These are phyloP conservation scores for Accipiter virgatus DNA, from an alignment of 2,113 vertebrate genomes.

Conservation along the genomic window DNA sequence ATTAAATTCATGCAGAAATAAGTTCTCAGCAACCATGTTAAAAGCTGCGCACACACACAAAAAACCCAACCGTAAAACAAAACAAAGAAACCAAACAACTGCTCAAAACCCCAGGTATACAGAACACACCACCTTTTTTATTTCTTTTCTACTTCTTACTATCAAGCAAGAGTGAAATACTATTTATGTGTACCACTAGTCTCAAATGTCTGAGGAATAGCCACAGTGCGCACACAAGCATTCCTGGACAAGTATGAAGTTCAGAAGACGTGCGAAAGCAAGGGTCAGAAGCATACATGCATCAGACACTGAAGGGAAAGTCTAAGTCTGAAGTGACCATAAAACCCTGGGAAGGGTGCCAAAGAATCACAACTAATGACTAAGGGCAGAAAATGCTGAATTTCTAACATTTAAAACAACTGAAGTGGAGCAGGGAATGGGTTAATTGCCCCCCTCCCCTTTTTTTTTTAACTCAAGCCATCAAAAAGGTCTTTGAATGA, in stretches of 20 bases:
- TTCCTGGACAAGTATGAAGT: not conserved
- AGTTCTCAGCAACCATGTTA: not conserved
- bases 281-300: not conserved
- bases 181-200: not conserved
- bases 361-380: not conserved
- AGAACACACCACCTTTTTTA: not conserved
- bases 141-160: not conserved
- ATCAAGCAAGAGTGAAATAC: not conserved
- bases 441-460: not conserved
- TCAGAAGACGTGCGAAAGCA: not conserved
- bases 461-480: not conserved
- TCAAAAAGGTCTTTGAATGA: not conserved
- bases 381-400: not conserved
- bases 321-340: not conserved
- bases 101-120: not conserved
- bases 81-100: too few species aligned
- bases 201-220: not conserved
- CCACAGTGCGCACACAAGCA: not conserved
- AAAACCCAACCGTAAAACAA: not conserved
- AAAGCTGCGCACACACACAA: not conserved
- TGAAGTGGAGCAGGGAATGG: not conserved
- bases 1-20: not conserved
- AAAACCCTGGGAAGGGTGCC: not conserved
- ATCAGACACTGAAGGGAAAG: not conserved
- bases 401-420: not conserved